Base-by-base conservation (phyloP, 2,888 invertebrate genomes). In the Sepiola atlantica region DNA sequence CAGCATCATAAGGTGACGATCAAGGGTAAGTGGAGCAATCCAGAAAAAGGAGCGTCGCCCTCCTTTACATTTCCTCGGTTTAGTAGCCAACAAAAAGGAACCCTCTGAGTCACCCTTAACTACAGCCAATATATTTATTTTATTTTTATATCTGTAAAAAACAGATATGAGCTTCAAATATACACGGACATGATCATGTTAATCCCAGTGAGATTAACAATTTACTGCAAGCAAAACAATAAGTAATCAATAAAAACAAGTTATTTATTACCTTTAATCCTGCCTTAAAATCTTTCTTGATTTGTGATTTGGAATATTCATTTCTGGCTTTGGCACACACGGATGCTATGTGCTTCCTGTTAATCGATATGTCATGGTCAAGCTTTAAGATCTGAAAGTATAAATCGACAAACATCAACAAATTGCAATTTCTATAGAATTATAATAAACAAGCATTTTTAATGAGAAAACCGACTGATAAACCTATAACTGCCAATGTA, bases 271-370 rank as follows among this genome's bases (percentile, higher is more conserved):
- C 96, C 95, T 95, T 95, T 21, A 96, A 93, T 57, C 96, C 96
- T 24, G 96, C 96, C 94, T 95, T 95, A 95, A 96, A 96, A 95
- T 96, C 96, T 55, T 95, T 94, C 90, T 94, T 96, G 24, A 96
- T 96, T 94, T 96, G 94, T 32, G 92, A 54, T 92, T 94, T 95
- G 54, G 96, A 94, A 93, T 96, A 96, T 54, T 95, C 95, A 94
- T 96, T 96, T 77, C 96, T 96, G 18, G 96, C 96, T 57, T 95
- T 95, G 21, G 96, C 96, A 95, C 96, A 96, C 16, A 96, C 94
- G 14, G 95, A 95, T 57, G 95, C 94, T 32, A 95, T 95, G 35
- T 94, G 92, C 93, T 95, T 95, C 20, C 95, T 94, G 55, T 94
- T 95, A 35, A 94, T 24, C n/a, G 35, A 93, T n/a, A 95, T 93